Evolutionary conservation across 2,888 invertebrate genomes (phyloP), one percentile per base, ranked within the genome.

Genomic region (Hesperia comma): DNA sequence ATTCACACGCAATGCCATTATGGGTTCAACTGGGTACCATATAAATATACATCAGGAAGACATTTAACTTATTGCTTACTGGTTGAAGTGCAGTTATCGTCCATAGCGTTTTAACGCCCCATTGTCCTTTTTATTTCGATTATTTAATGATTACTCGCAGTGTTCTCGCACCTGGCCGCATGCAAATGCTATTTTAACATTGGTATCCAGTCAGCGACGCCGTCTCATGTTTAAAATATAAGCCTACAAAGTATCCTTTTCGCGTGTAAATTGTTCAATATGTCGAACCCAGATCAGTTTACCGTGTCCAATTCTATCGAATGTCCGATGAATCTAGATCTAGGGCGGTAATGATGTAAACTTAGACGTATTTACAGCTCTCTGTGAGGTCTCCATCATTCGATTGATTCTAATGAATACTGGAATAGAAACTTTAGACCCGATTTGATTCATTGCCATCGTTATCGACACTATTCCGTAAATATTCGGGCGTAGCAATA

Each of bases 241-340:
- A 40, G 7, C 49, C 46, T n/a, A 26, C 37, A 21, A 40, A 26
- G 40, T 61, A 55, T 26, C 43, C 58, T 32, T 64, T 58, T 63
- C 55, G 54, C 41, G 43, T 67, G 43, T 19, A 49, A 61, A 55
- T 55, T 55, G 61, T 67, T 67, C 55, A 49, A 37, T 61, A n/a
- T 67, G 66, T 66, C 37, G 54, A 67, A 61, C 33, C 19, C 15
- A 54, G 66, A 60, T 67, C 66, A 40, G 46, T 55, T 67, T 67
- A 67, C 66, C 12, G 55, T 67, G 66, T 67, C 61, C 46, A 67
- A 67, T 61, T 67, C 60, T 60, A 67, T 67, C 55, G 46, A 67
- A 67, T 61, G 60, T 61, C 54, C 46, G 53, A 55, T 53, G 55
- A 67, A 66, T 60, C 60, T 66, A 66, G 66, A 66, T 67, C 61